Percentiles rank a stretch among this genome's conserved stretches.
Conservation (phyloP, 2,888 invertebrate species). For the Tolmerus cingulatus region DNA sequence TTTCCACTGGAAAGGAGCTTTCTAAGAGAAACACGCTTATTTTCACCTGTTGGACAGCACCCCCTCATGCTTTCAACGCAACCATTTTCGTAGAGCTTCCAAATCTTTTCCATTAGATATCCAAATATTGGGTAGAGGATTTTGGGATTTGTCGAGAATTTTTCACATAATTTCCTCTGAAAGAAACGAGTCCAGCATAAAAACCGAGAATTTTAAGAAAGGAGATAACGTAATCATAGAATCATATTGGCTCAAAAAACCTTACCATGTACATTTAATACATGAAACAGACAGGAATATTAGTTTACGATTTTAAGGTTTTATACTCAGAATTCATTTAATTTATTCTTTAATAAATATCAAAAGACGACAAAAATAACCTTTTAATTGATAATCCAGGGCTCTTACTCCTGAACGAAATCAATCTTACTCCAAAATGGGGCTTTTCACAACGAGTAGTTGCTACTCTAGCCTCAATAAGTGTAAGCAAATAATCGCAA, state of each 20-base stretch:
- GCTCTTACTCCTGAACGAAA: too few species aligned
- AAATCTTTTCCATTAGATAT: neutral
- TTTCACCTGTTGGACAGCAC: conserved; percentile 6
- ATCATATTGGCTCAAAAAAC: neutral
- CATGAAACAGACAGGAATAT: neutral
- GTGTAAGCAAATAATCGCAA: too few species aligned
- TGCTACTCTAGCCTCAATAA: too few species aligned
- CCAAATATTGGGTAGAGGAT: neutral
- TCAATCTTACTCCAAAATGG: too few species aligned
- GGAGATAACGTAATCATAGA: neutral
- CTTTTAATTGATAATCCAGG: too few species aligned
- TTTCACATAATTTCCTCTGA: neutral
- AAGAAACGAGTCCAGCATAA: neutral
- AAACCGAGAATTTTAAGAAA: neutral
- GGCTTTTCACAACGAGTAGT: too few species aligned
- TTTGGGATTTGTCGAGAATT: neutral
- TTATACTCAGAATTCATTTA: neutral
- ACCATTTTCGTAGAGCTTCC: neutral
- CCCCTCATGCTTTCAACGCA: neutral
- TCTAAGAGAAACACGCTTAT: neutral
- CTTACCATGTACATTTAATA: neutral
- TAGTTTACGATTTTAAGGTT: neutral
- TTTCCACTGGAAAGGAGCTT: conserved; percentile 19
- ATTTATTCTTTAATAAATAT: neutral
- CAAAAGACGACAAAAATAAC: too few species aligned